phyloP scores from a whole-genome alignment of 2,888 invertebrate species.

The Mimachlamys varia region DNA sequence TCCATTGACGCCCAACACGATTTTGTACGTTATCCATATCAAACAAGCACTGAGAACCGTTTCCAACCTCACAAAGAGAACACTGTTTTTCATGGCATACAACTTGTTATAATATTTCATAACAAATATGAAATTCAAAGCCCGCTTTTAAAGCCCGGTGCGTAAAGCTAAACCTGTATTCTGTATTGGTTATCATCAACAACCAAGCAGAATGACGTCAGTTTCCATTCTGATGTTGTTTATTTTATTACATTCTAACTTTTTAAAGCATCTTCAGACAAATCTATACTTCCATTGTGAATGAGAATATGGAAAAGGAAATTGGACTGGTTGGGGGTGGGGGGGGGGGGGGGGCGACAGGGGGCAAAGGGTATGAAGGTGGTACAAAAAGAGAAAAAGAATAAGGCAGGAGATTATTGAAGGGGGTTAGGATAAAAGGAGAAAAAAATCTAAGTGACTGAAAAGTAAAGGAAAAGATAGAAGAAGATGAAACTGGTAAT shows the following conservation, averaged over 20 bases:
- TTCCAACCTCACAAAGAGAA: not conserved
- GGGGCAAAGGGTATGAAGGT: too few species aligned
- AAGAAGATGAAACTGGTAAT: not conserved
- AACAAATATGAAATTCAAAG: not conserved
- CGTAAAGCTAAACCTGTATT: not conserved
- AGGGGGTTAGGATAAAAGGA: not conserved
- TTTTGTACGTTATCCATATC: not conserved
- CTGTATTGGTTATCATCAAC: not conserved
- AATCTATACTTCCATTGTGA: too few species aligned
- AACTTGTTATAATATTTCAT: not conserved
- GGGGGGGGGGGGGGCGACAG: too few species aligned
- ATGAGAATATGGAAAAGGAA: not conserved
- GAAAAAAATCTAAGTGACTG: not conserved
- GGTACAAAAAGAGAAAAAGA: too few species aligned
- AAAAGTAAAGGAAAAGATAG: not conserved
- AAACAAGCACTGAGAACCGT: not conserved
- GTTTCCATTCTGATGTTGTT: not conserved
- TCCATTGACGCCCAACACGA: not conserved
- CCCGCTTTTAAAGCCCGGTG: not conserved
- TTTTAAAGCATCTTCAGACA: too few species aligned
- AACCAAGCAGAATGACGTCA: constrained; percentile 2
- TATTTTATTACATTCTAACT: not conserved
- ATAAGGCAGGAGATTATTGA: too few species aligned
- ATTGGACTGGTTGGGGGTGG: too few species aligned
- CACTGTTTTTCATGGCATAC: not conserved